Evolutionary conservation across 2,113 vertebrate species (phyloP).

Genomic region (Macquaria australasica): DNA sequence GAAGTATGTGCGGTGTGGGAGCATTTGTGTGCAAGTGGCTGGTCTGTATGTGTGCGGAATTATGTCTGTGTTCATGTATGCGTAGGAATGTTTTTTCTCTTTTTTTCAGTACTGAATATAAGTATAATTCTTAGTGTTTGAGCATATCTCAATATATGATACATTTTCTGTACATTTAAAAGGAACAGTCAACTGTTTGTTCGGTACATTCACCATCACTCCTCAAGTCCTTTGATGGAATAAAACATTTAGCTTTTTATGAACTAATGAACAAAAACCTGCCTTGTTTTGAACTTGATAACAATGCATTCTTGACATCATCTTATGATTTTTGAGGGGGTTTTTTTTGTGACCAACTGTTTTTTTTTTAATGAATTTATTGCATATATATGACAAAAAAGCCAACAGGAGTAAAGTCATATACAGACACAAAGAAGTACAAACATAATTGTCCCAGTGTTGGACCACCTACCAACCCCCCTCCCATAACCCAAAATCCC

Average conservation of each 20-base stretch:
- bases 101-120: background rate
- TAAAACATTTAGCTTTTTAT: background rate
- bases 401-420: background rate
- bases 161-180: background rate
- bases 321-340: background rate
- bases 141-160: background rate
- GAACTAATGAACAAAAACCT: background rate
- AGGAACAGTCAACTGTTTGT: background rate
- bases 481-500: background rate
- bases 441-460: background rate
- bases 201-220: background rate
- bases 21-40: slow-evolving; percentile 1
- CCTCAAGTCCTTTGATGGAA: background rate
- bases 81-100: background rate
- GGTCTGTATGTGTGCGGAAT: background rate
- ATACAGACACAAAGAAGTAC: background rate
- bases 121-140: background rate
- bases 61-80: slow-evolving; percentile 9
- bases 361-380: background rate
- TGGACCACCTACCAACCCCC: background rate
- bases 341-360: background rate
- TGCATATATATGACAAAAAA: background rate
- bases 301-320: background rate
- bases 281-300: background rate
- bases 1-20: slow-evolving; percentile 11